Evolutionary conservation across 2,888 invertebrate genomes (phyloP), one percentile per base, ranked within the genome.

Genomic region (Drosophila fulvimacula): DNA sequence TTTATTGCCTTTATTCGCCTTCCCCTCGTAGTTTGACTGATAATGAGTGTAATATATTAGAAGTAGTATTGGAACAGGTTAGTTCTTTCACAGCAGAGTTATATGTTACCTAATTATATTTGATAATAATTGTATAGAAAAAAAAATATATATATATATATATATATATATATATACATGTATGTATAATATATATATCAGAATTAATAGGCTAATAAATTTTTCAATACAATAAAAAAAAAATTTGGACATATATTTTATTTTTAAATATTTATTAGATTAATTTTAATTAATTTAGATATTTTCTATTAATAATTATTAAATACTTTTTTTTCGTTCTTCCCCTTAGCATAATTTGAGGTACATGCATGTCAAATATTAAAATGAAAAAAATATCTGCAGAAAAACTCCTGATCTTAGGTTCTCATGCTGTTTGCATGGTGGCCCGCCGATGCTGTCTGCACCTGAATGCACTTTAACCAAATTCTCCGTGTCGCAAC

Each of bases 21-120:
- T n/a, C 9, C 15, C 44, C 44, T 0, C 0, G 6, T 30, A 11
- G 10, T 24, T 24, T 10, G 39, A 19, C 57, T 60, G 63, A 52
- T 64, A 64, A 17, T 24, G 15, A 10, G 41, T 11, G 42, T 21
- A 21, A 30, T 53, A 57, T 57, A 44, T 39, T 41, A 46, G 30
- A 60, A 21, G 32, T 30, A 21, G 5, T 34, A 56, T 76, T 79
- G 79, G 69, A 75, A 69, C 61, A 79, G 79, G 75, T 76, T 76
- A 75, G 75, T 79, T 69, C 61, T 36, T 24, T 39, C 55, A 67
- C 42, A 36, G 48, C 46, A 60, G 21, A 2, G 6, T 9, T 11
- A 13, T 17, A 10, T 10, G 3, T 1, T 24, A 11, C 3, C 13
- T n/a, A 38, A 7, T 1, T 21, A 6, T 21, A 21, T 11, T 60